Evolutionary conservation across 2,888 invertebrate species (phyloP).

Genomic region (Lochmaea crataegi): DNA sequence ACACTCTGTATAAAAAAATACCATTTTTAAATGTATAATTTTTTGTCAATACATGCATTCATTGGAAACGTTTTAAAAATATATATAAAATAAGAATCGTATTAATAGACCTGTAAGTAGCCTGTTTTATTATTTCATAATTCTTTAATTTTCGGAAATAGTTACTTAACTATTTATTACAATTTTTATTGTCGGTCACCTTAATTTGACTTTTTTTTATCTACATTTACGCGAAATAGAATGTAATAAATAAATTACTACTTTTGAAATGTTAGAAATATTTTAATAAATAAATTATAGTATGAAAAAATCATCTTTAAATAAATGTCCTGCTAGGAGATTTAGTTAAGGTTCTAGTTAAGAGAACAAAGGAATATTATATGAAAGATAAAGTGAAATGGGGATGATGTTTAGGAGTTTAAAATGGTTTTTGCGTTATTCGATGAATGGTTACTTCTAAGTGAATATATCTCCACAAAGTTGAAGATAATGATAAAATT

Average conservation of each 20-base stretch:
- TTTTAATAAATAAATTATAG: no score
- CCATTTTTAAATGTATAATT: background rate
- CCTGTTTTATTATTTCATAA: constrained; percentile 24
- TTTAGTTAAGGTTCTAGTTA: no score
- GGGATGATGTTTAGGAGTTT: no score
- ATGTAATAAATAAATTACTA: constrained; percentile 7
- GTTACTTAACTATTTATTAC: constrained; percentile 46
- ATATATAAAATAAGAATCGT: background rate
- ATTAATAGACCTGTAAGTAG: constrained; percentile 20
- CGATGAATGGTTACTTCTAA: no score
- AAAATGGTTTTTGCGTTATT: no score
- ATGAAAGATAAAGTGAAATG: no score
- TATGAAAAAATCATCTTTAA: no score
- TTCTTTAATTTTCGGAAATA: constrained; percentile 28
- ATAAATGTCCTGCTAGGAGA: no score
- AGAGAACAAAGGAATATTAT: no score
- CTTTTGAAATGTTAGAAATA: background rate
- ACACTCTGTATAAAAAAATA: no score
- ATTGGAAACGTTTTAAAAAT: background rate
- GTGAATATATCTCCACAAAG: no score
- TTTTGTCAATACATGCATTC: background rate
- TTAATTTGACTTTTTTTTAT: constrained; percentile 59
- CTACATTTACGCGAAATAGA: constrained; percentile 36
- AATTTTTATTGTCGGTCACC: constrained; percentile 63
- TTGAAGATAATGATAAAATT: no score